Percentiles rank a stretch among this genome's conserved stretches.
These are phyloP conservation scores for Datnioides undecimradiatus DNA, from an alignment of 2,113 vertebrate species.

Conservation along the genomic window DNA sequence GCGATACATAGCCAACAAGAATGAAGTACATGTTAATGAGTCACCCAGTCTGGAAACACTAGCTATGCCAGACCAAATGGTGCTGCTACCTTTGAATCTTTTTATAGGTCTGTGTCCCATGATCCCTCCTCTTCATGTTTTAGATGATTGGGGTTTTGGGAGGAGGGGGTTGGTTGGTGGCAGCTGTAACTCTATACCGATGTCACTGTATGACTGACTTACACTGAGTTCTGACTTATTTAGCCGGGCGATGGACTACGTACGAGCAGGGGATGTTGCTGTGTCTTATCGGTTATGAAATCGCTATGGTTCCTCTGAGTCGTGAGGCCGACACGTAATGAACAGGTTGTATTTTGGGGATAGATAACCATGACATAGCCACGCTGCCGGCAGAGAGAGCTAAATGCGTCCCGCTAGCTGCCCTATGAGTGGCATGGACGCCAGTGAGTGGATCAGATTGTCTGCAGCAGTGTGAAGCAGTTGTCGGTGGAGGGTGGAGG, in stretches of 20 bases:
- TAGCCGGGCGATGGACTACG: slow-evolving; percentile 40
- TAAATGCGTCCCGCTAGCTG: slow-evolving; percentile 1
- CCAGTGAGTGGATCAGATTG: background rate
- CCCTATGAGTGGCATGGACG: slow-evolving; percentile 30
- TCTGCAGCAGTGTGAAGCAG: slow-evolving; percentile 17
- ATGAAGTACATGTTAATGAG: background rate
- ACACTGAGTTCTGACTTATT: slow-evolving; percentile 57
- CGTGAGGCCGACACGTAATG: background rate
- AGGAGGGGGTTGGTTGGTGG: no score
- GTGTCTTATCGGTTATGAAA: slow-evolving; percentile 1
- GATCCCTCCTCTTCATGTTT: slow-evolving; percentile 66
- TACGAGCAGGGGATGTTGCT: slow-evolving; percentile 18
- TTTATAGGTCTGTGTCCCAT: slow-evolving; percentile 75
- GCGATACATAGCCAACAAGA: background rate
- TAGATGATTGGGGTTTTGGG: slow-evolving; percentile 39
- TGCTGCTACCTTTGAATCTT: slow-evolving; percentile 62
- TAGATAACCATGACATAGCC: background rate
- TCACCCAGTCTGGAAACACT: slow-evolving; percentile 43
- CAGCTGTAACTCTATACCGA: slow-evolving; percentile 72
- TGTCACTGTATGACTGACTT: slow-evolving; percentile 52
- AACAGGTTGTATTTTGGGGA: slow-evolving; percentile 13
- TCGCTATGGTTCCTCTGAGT: slow-evolving; percentile 9
- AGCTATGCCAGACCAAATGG: slow-evolving; percentile 38
- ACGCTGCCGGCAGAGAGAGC: background rate
- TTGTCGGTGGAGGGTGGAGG: slow-evolving; percentile 4